Conservation (phyloP, 2,888 invertebrate genomes). For the Agrochola macilenta region DNA sequence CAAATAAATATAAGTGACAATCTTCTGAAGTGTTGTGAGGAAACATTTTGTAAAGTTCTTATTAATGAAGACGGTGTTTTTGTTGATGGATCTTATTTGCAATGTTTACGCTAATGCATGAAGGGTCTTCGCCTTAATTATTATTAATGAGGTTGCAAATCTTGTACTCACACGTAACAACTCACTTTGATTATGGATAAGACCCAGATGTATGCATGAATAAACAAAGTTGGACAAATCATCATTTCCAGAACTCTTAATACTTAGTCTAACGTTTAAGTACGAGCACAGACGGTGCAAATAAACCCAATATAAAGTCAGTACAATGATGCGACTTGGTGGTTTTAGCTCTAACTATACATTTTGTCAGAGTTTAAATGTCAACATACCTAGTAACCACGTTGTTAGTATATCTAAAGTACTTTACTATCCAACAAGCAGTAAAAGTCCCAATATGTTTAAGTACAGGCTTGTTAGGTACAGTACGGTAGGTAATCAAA, state of each 20-base stretch:
- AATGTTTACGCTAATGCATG: background rate
- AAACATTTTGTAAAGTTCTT: slow-evolving; percentile 13
- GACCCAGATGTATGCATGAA: background rate
- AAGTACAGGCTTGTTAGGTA: slow-evolving; percentile 43
- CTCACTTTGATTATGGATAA: background rate
- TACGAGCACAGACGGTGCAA: background rate
- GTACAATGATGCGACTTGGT: background rate
- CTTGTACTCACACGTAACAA: background rate
- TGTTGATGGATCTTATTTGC: background rate
- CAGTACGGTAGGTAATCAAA: slow-evolving; percentile 48
- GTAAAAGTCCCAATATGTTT: slow-evolving; percentile 33
- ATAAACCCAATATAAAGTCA: background rate
- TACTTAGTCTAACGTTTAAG: background rate
- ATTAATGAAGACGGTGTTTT: too few species aligned
- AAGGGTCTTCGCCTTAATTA: background rate
- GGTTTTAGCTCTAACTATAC: background rate
- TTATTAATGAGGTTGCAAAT: background rate
- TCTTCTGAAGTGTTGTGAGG: slow-evolving; percentile 12
- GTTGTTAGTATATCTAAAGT: slow-evolving; percentile 21
- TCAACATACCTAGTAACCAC: slow-evolving; percentile 3
- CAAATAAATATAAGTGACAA: slow-evolving; percentile 55
- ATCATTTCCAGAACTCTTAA: background rate
- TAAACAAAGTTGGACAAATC: background rate
- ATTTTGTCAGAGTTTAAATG: slow-evolving; percentile 7
- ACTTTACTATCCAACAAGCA: slow-evolving; percentile 23